phyloP scores from a whole-genome alignment of 2,113 vertebrate species.

The Bubo scandiacus region DNA sequence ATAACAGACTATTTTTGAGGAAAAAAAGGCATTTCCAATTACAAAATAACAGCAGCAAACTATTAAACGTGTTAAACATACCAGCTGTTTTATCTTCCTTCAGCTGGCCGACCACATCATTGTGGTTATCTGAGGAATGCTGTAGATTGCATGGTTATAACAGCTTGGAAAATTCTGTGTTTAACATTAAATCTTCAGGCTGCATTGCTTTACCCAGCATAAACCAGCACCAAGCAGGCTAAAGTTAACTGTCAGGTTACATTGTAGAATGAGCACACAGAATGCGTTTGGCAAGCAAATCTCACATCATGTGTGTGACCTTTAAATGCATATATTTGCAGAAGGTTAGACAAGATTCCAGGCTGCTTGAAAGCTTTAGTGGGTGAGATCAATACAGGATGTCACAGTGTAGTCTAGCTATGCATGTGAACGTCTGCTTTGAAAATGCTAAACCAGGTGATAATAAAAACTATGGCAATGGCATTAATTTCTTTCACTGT shows the following conservation, averaged over 20 bases:
- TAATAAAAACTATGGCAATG: background rate
- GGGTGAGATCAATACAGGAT: background rate
- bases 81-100: background rate
- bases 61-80: background rate
- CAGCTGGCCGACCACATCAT: background rate
- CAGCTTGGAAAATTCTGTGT: background rate
- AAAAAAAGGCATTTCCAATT: background rate
- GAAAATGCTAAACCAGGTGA: background rate
- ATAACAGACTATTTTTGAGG: background rate
- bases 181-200: background rate
- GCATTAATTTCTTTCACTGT: background rate
- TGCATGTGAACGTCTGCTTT: background rate
- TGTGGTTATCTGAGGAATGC: background rate
- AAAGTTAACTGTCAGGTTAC: slow-evolving; percentile 29
- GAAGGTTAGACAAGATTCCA: slow-evolving; percentile 36
- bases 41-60: background rate
- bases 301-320: slow-evolving; percentile 29
- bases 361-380: background rate
- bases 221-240: background rate
- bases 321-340: slow-evolving; percentile 29
- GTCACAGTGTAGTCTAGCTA: background rate
- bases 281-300: slow-evolving; percentile 9
- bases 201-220: background rate
- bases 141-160: background rate
- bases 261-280: background rate